Percentiles rank a stretch among this genome's conserved stretches.
Evolutionary conservation across 2,797 vertebrate species (phyloP).

Genomic region (Tamandua tetradactyla): DNA sequence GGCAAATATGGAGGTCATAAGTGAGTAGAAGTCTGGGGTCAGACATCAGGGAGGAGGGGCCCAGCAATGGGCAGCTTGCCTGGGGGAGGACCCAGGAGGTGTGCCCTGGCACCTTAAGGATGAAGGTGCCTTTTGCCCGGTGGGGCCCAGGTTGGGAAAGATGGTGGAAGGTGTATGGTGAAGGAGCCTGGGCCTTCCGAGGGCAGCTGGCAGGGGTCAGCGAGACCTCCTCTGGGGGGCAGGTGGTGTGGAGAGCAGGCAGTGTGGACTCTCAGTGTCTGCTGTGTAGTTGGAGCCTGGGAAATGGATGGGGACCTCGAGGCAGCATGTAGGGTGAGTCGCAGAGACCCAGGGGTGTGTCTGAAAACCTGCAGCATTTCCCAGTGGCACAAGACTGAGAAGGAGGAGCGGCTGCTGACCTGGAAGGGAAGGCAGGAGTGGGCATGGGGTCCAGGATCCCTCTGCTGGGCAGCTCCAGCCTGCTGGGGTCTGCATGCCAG

Average conservation of each 20-base stretch:
- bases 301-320: rapidly evolving
- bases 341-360: not conserved
- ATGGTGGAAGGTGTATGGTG: not conserved
- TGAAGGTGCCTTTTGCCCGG: not conserved
- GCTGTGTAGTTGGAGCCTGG: not conserved
- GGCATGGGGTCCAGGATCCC: not conserved
- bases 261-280: not conserved
- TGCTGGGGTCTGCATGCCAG: too few species aligned
- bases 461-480: not conserved
- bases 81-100: too few species aligned
- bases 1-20: not conserved
- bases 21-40: too few species aligned
- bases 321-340: rapidly evolving
- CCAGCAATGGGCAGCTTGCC: not conserved
- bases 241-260: not conserved
- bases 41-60: too few species aligned
- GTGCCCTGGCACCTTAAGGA: too few species aligned
- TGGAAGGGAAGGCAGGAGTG: not conserved
- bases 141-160: not conserved
- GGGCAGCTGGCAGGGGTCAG: not conserved
- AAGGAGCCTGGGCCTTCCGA: too few species aligned
- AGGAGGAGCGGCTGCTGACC: not conserved
- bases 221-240: not conserved
- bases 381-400: not conserved
- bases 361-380: not conserved